phyloP scores from a whole-genome alignment of 2,888 invertebrate genomes.

The Leptinotarsa haldemani region DNA sequence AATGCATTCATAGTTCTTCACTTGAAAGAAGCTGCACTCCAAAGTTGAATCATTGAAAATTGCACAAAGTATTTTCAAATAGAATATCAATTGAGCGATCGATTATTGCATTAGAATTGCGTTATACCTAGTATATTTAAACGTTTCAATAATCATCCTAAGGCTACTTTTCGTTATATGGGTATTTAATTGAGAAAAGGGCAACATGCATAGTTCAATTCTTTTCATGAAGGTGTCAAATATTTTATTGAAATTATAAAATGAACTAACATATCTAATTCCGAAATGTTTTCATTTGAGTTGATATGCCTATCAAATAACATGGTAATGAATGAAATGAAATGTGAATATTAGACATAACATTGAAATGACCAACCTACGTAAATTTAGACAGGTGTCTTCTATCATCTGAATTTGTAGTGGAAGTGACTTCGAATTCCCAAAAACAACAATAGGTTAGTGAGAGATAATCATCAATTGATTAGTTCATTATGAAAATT shows the following conservation, averaged over 20 bases:
- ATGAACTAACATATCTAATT: conserved; percentile 46
- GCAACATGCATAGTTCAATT: not conserved
- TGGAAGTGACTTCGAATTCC: conserved; percentile 16
- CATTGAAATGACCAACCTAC: conserved; percentile 50
- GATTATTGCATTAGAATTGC: no score
- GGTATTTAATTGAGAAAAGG: not conserved
- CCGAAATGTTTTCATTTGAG: conserved; percentile 34
- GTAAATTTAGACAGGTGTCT: conserved; percentile 30
- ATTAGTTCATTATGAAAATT: not conserved
- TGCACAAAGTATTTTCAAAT: no score
- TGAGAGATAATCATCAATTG: conserved; percentile 8
- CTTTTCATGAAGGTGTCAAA: not conserved
- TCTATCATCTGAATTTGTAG: conserved; percentile 28
- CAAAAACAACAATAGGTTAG: conserved; percentile 7
- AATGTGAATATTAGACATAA: conserved; percentile 46
- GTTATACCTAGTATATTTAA: no score
- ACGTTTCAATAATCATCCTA: no score
- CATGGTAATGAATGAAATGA: conserved; percentile 25
- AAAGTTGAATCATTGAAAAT: no score
- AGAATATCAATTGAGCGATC: no score
- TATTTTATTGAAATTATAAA: not conserved
- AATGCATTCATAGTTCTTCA: no score
- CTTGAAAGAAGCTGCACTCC: no score
- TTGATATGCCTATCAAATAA: conserved; percentile 18
- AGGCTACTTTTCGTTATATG: no score